Evolutionary conservation across 2,797 vertebrate genomes (phyloP).

Genomic region (Sarcoramphus papa): DNA sequence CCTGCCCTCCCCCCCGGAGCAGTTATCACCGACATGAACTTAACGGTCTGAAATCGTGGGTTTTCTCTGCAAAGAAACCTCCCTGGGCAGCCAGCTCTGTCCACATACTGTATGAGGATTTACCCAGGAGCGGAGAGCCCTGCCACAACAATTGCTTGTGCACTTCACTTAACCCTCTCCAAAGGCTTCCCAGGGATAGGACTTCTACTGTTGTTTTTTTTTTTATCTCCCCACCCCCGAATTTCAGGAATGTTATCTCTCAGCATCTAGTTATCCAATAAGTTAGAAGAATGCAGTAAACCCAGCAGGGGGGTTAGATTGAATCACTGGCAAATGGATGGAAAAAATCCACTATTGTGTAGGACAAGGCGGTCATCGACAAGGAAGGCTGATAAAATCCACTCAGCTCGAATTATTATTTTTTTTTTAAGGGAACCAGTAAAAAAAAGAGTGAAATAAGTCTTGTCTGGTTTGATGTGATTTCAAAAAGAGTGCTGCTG

Average conservation of each 20-base stretch:
- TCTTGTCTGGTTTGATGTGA: not conserved
- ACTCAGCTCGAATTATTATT: not conserved
- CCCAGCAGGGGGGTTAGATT: constrained; percentile 77
- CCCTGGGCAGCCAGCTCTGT: not conserved
- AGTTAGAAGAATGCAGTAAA: constrained; percentile 80
- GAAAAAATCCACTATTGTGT: constrained; percentile 72
- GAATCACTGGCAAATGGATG: constrained; percentile 78
- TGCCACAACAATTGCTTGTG: not conserved
- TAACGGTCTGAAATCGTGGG: not conserved
- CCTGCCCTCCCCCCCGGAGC: not conserved
- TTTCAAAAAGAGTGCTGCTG: not conserved
- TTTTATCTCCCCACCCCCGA: constrained; percentile 60
- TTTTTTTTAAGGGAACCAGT: not conserved
- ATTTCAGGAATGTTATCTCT: constrained; percentile 83
- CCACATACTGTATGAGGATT: not conserved
- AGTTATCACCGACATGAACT: not conserved
- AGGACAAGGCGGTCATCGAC: constrained; percentile 47
- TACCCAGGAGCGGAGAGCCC: not conserved
- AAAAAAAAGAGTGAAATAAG: not conserved
- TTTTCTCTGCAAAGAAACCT: not conserved
- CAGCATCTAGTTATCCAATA: constrained; percentile 81
- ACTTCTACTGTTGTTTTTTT: not conserved
- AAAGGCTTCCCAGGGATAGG: constrained; percentile 54
- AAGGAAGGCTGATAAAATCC: constrained; percentile 47
- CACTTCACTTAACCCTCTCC: constrained; percentile 42